Evolutionary conservation across 2,113 vertebrate species (phyloP).

Genomic region (Phrynosoma blainvillii): DNA sequence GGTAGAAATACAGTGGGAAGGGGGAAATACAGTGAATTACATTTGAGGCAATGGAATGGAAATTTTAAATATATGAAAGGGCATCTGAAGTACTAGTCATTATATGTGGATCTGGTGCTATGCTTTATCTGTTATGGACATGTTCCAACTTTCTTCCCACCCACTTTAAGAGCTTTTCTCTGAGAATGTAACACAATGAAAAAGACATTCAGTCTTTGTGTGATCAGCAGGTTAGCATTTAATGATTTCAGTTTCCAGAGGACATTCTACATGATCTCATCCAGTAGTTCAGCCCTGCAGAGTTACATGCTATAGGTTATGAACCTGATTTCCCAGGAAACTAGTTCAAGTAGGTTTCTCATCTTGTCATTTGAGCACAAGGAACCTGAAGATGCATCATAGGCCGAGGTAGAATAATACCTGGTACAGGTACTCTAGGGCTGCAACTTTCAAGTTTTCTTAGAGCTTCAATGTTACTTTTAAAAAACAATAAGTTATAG

Average conservation of each 20-base stretch:
- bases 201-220: conserved; percentile 25
- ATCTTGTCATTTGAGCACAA: not conserved
- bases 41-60: conserved; percentile 77
- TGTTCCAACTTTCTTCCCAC: conserved; percentile 60
- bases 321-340: not conserved
- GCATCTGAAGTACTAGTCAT: conserved; percentile 72
- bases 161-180: conserved; percentile 52
- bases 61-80: conserved; percentile 81
- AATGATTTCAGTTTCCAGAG: conserved; percentile 16
- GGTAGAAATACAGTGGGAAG: conserved; percentile 1
- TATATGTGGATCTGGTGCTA: conserved; percentile 73
- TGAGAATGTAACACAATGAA: conserved; percentile 45
- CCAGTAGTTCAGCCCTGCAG: no score
- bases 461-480: not conserved
- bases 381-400: not conserved
- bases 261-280: not conserved
- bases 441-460: not conserved
- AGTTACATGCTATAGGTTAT: not conserved
- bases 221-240: conserved; percentile 10
- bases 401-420: no score
- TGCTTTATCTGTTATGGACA: conserved; percentile 68
- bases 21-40: conserved; percentile 76
- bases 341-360: not conserved
- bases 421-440: not conserved
- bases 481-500: not conserved